Base-by-base conservation (phyloP, 2,113 vertebrate genomes). In the Leptocoma aspasia region DNA sequence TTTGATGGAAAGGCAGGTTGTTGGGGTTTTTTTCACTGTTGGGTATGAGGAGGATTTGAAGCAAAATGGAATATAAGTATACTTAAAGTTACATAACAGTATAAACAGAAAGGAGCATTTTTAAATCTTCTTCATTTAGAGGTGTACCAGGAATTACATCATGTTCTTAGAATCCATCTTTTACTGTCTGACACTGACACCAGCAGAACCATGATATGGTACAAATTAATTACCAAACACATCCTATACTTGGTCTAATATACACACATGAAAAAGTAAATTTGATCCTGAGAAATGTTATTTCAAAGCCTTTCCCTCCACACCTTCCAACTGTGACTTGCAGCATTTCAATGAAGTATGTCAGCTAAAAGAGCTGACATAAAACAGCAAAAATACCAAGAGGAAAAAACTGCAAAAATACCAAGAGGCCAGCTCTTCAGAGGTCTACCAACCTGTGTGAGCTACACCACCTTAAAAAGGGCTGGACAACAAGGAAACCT, bases 211-310 rank as follows among this genome's bases (percentile, higher is more conserved):
- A 59, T 7, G 7, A 71, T 41, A 56, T 14, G 27, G 41, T 70
- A 71, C 42, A 70, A 80, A 78, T 73, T 73, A 24, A 78, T 17
- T 52, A 35, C 37, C 27, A 86, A 83, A 77, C 5, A 57, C 54
- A 42, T 59, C 45, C 39, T 53, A 54, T 39, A 8, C 23, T 66
- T 57, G 28, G 31, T 77, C 77, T 47, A 77, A 72, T 7, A 76
- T 0, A 59, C 15, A 72, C 12, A 76, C 17, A 39, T 0, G 0
- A 20, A n/a, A 49, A 44, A 23, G 31, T 41, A 26, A 76, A 33
- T 59, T 39, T 80, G 59, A 86, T 45, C n/a, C 63, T 61, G 21
- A 79, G 16, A 39, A 87, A 79, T 28, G 35, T 35, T 79, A 65
- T 73, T 69, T 72, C 70, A 85, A 52, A 39, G 31, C 13, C 80